Conservation (phyloP, 2,888 invertebrate genomes). For the Harpalus rubripes region DNA sequence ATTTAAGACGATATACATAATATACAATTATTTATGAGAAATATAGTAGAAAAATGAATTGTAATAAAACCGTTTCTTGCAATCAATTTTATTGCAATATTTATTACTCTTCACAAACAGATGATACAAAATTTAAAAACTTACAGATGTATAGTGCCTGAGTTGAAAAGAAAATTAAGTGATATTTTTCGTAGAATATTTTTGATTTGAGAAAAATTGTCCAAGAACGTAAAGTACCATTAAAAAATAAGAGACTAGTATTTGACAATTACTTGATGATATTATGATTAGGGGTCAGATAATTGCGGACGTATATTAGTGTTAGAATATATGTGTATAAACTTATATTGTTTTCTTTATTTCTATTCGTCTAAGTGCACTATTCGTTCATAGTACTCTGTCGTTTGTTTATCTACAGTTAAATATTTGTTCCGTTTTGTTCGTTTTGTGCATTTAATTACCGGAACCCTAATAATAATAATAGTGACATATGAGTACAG, state of each 20-base stretch:
- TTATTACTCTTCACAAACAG: slow-evolving; percentile 63
- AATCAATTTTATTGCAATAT: slow-evolving; percentile 57
- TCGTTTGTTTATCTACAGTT: slow-evolving; percentile 4
- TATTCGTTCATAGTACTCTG: not conserved
- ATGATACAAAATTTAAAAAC: slow-evolving; percentile 63
- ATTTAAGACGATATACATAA: slow-evolving; percentile 5
- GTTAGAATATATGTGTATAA: slow-evolving; percentile 33
- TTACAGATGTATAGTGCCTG: slow-evolving; percentile 64
- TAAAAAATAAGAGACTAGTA: slow-evolving; percentile 52
- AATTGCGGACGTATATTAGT: slow-evolving; percentile 18
- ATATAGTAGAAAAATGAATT: slow-evolving; percentile 5
- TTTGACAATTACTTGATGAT: slow-evolving; percentile 41
- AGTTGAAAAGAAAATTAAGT: slow-evolving; percentile 53
- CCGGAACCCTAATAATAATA: slow-evolving; percentile 51
- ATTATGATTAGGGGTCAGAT: slow-evolving; percentile 53
- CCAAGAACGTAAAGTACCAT: slow-evolving; percentile 30
- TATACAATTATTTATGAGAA: slow-evolving; percentile 7
- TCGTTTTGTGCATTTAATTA: slow-evolving; percentile 34
- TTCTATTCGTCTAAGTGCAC: slow-evolving; percentile 11
- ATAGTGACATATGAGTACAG: slow-evolving; percentile 8
- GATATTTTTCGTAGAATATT: slow-evolving; percentile 26
- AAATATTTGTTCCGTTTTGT: slow-evolving; percentile 41
- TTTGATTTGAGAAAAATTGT: slow-evolving; percentile 27
- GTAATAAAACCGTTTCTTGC: slow-evolving; percentile 33
- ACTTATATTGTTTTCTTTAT: slow-evolving; percentile 18